A percentile compares a stretch with the other conserved stretches of the same genome.
Evolutionary conservation across 2,797 vertebrate species (phyloP).

Genomic region (Adrianichthys oophorus): DNA sequence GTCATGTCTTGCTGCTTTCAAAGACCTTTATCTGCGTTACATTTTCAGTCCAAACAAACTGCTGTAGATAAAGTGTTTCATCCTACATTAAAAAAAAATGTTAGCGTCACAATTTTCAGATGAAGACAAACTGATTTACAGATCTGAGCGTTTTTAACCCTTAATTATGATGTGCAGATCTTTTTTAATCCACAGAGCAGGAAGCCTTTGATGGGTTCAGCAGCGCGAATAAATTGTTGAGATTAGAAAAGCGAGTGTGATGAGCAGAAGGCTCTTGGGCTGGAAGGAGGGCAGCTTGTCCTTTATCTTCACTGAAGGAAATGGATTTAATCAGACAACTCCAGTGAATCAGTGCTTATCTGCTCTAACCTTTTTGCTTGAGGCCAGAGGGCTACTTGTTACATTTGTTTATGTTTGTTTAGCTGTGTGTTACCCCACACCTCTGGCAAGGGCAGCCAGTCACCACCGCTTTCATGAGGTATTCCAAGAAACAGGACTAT

Average conservation of each 20-base stretch:
- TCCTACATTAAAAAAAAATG: constrained; percentile 36
- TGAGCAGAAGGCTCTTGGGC: constrained; percentile 34
- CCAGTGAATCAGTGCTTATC: constrained; percentile 27
- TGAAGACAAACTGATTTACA: constrained; percentile 19
- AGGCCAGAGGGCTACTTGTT: constrained; percentile 12
- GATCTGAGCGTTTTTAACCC: constrained; percentile 33
- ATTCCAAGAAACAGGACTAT: constrained; percentile 40
- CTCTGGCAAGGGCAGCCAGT: constrained; percentile 16
- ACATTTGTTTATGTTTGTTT: constrained; percentile 23
- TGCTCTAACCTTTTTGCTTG: constrained; percentile 29
- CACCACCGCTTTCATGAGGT: constrained; percentile 25
- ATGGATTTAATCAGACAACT: constrained; percentile 37
- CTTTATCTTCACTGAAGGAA: constrained; percentile 37
- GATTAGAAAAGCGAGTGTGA: constrained; percentile 21
- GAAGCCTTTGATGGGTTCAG: constrained; percentile 21
- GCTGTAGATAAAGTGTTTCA: constrained; percentile 24
- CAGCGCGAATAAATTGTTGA: constrained; percentile 31
- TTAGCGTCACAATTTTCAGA: constrained; percentile 24
- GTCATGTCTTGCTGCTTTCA: constrained; percentile 51
- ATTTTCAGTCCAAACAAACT: constrained; percentile 48
- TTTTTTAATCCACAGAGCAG: constrained; percentile 11
- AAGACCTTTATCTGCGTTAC: constrained; percentile 37
- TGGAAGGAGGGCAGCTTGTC: constrained; percentile 38
- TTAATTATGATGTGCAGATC: constrained; percentile 29
- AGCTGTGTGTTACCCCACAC: constrained; percentile 10